Base-by-base conservation (phyloP, 2,797 vertebrate species). In the Ataeniobius toweri region DNA sequence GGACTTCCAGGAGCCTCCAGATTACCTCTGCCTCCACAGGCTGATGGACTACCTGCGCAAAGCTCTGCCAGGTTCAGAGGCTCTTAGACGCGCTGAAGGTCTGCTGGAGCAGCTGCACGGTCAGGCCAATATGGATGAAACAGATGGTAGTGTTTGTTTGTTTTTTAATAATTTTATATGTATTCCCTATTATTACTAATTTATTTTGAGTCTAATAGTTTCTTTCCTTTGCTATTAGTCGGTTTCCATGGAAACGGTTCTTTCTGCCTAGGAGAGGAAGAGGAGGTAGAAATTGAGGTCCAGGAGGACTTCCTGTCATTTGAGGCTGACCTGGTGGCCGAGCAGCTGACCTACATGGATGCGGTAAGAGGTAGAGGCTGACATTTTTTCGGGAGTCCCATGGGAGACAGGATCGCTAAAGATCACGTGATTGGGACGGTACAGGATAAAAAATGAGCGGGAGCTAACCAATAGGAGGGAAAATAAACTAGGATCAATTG, bases 311-410 rank as follows among this genome's bases (percentile, higher is more conserved):
- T 99, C 91, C 94, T 97, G 61, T 95, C 93, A 26, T 98, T 99
- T 59, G 91, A 95, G 0, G 94, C 96, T 1, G 96, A 98, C 18
- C 91, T 97, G 13, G 97, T 99, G 92, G 98, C 98, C 0, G 98
- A 98, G 88, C 98, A 99, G 91, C 92, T 99, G 90, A 99, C 98
- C 24, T 99, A 97, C 86, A 97, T 98, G 97, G 98, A 99, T 13
- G 97, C 98, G 2, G n/a, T n/a, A n/a, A n/a, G n/a, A n/a, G n/a
- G n/a, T n/a, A n/a, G n/a, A n/a, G n/a, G n/a, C n/a, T n/a, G n/a
- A n/a, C n/a, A n/a, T n/a, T n/a, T n/a, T n/a, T n/a, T n/a, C n/a
- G n/a, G n/a, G n/a, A n/a, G n/a, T n/a, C n/a, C n/a, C n/a, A n/a
- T n/a, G n/a, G n/a, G n/a, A n/a, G n/a, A n/a, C n/a, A n/a, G n/a